These are phyloP conservation scores for Gila orcuttii DNA, from an alignment of 2,113 vertebrate genomes.

Conservation along the genomic window DNA sequence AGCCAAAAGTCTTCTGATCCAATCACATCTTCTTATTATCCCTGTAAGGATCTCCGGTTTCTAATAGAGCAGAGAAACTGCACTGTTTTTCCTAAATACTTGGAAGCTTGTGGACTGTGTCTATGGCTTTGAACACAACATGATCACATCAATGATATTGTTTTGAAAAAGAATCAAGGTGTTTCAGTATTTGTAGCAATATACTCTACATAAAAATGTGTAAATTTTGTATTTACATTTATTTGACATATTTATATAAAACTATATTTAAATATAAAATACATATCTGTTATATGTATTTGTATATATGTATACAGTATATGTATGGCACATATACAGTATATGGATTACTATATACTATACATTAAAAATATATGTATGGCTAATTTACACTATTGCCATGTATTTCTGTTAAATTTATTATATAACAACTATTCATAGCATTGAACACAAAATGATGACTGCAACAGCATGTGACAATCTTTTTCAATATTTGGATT, in stretches of 20 bases:
- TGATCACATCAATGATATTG: not conserved
- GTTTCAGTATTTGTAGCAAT: not conserved
- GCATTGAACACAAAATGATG: too few relatives aligned
- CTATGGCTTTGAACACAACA: not conserved
- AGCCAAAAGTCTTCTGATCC: constrained; percentile 16
- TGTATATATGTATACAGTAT: too few relatives aligned
- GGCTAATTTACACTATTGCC: too few relatives aligned
- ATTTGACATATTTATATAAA: not conserved
- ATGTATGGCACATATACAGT: too few relatives aligned
- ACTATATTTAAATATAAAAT: not conserved
- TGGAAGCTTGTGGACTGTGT: not conserved
- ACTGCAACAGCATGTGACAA: too few relatives aligned
- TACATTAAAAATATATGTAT: too few relatives aligned
- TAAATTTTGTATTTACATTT: not conserved
- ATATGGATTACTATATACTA: too few relatives aligned
- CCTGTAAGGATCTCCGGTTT: not conserved
- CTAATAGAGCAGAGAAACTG: not conserved
- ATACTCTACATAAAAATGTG: not conserved
- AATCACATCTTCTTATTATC: constrained; percentile 38
- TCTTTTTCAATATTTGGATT: not conserved
- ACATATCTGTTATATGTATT: not conserved
- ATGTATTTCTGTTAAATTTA: too few relatives aligned
- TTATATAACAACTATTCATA: too few relatives aligned
- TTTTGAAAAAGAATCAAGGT: not conserved
- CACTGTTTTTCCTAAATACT: not conserved